phyloP scores from a whole-genome alignment of 2,888 invertebrate genomes.

The Clanis bilineata region DNA sequence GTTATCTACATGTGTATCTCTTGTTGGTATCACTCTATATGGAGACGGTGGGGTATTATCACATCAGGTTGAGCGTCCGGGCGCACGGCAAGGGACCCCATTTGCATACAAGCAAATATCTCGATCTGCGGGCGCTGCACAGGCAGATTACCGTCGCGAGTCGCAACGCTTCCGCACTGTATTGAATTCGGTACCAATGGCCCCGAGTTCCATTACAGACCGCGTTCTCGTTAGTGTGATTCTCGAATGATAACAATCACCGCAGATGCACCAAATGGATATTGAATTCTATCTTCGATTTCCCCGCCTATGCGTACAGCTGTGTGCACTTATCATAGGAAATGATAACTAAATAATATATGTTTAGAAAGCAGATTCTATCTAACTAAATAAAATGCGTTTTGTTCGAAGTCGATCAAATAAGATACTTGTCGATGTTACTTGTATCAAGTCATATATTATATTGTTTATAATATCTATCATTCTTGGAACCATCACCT shows the following conservation, averaged over 20 bases:
- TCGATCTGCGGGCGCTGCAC: constrained; percentile 65
- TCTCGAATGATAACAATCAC: constrained; percentile 71
- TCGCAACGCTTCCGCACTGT: constrained; percentile 70
- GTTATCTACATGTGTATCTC: constrained; percentile 76
- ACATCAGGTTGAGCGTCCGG: constrained; percentile 68
- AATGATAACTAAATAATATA: constrained; percentile 1
- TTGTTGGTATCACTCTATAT: constrained; percentile 76
- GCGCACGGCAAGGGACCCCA: constrained; percentile 73
- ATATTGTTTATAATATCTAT: too few species aligned
- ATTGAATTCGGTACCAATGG: constrained; percentile 72
- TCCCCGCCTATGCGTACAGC: neutral
- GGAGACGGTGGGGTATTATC: constrained; percentile 73
- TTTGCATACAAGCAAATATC: constrained; percentile 81
- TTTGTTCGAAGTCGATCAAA: neutral
- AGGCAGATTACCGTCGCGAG: constrained; percentile 66
- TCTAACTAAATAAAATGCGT: neutral
- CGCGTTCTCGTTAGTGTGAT: constrained; percentile 75
- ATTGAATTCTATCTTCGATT: constrained; percentile 7
- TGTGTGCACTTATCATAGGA: neutral
- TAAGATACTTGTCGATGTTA: too few species aligned
- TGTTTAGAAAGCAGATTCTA: constrained; percentile 1
- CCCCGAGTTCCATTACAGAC: constrained; percentile 63
- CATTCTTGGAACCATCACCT: too few species aligned
- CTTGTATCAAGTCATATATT: too few species aligned
- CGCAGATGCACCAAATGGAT: constrained; percentile 14